Base-by-base conservation (phyloP, 2,113 vertebrate genomes). In the Psophia crepitans region DNA sequence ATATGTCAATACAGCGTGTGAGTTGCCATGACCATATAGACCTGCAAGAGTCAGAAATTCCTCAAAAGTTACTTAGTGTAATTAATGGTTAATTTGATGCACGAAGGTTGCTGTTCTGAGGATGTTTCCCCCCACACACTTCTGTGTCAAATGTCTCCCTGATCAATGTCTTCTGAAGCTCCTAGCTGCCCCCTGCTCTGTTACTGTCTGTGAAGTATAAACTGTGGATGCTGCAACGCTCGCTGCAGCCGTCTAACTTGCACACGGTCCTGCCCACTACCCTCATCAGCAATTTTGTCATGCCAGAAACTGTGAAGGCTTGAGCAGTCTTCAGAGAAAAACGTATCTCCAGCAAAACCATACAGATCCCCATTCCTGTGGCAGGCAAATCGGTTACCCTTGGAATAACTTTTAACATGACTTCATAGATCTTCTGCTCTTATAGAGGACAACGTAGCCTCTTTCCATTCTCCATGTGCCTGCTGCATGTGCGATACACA, bases 401-500 rank as follows among this genome's bases (percentile, higher is more conserved):
- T 90, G 57, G 35, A 76, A 85, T n/a, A 39, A 39, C 39, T 90
- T 80, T 39, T 60, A 69, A 93, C 89, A 85, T 30, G 0, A 58
- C 41, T 77, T 74, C 54, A n/a, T 32, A 58, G 20, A 46, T 51
- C 41, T 53, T 61, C 48, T 75, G 14, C 65, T 64, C 48, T 57
- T 27, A 28, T 30, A 87, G 80, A 75, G 85, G 75, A 78, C 27
- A 64, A 37, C 1, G 16, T 3, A 88, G 14, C 30, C 18, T 64
- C 61, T 74, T 79, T 44, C 57, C 43, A 44, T 68, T 54, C 54
- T 68, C 66, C 9, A 12, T 2, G 9, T 18, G 14, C 51, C 68
- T 60, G 63, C 23, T 73, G 63, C 8, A 44, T 0, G 1, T 30
- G 58, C 21, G 24, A 61, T 27, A 32, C 0, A 1, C 30, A 43